These are phyloP conservation scores for Cryptomyrus ogoouensis DNA, from an alignment of 2,113 vertebrate species.

Conservation along the genomic window DNA sequence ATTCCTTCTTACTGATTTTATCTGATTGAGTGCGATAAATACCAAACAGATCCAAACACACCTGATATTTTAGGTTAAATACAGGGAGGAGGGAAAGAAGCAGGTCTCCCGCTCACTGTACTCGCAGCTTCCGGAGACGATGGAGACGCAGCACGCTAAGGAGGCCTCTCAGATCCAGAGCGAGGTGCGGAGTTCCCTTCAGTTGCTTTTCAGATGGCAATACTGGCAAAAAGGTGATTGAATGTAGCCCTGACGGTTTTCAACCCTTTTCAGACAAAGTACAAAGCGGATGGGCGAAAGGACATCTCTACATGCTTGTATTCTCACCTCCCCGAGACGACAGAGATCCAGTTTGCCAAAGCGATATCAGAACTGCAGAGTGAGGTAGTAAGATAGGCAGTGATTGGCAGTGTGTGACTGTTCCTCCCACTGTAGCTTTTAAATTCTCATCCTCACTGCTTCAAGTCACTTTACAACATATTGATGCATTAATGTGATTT, in stretches of 20 bases:
- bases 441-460: neutral
- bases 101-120: conserved; percentile 46
- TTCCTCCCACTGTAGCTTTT: neutral
- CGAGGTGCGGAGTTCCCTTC: neutral
- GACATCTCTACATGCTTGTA: conserved; percentile 46
- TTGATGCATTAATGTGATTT: neutral
- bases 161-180: conserved; percentile 63
- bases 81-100: conserved; percentile 51
- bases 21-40: neutral
- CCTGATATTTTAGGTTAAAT: conserved; percentile 47
- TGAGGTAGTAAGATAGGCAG: conserved; percentile 57
- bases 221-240: neutral
- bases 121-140: conserved; percentile 51
- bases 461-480: neutral
- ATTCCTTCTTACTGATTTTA: neutral
- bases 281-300: conserved; percentile 30
- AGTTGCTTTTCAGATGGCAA: neutral
- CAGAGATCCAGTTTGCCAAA: conserved; percentile 50
- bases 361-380: conserved; percentile 53
- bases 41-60: neutral
- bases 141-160: conserved; percentile 46
- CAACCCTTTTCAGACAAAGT: conserved; percentile 41
- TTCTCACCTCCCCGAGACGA: conserved; percentile 48
- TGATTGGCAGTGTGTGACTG: neutral
- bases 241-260: neutral